A percentile compares a stretch with the other conserved stretches of the same genome.
These are phyloP conservation scores for Spea hammondii DNA, from an alignment of 2,797 vertebrate genomes.

Conservation along the genomic window DNA sequence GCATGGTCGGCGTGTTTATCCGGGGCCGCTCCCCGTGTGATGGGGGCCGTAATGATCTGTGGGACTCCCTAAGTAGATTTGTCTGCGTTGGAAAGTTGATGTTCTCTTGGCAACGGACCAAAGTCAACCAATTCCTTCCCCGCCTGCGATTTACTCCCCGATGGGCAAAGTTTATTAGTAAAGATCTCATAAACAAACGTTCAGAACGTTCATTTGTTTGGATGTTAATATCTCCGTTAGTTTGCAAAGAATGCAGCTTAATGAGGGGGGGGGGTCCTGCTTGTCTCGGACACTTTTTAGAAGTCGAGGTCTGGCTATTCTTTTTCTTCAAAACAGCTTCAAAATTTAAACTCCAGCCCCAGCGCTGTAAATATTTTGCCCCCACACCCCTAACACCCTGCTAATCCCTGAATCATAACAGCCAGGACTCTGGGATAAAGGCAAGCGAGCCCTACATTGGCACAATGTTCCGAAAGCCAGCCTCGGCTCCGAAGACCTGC, in stretches of 20 bases:
- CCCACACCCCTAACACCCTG: background rate
- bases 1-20: background rate
- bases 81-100: background rate
- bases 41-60: background rate
- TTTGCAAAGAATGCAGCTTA: background rate
- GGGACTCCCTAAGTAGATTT: background rate
- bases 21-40: background rate
- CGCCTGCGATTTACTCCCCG: background rate
- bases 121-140: background rate
- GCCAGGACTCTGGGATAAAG: conserved; percentile 25
- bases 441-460: conserved; percentile 11
- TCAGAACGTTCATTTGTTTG: background rate
- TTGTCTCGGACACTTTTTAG: background rate
- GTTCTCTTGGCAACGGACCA: background rate
- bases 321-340: background rate
- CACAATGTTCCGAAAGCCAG: background rate
- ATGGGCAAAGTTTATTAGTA: background rate
- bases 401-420: conserved; percentile 20
- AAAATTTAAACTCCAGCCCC: background rate
- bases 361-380: background rate
- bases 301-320: background rate
- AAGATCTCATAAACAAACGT: background rate
- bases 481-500: background rate
- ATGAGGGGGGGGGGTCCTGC: background rate
- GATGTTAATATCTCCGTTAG: background rate